Evolutionary conservation across 2,888 invertebrate genomes (phyloP).

Genomic region (Limnephilus auricula): DNA sequence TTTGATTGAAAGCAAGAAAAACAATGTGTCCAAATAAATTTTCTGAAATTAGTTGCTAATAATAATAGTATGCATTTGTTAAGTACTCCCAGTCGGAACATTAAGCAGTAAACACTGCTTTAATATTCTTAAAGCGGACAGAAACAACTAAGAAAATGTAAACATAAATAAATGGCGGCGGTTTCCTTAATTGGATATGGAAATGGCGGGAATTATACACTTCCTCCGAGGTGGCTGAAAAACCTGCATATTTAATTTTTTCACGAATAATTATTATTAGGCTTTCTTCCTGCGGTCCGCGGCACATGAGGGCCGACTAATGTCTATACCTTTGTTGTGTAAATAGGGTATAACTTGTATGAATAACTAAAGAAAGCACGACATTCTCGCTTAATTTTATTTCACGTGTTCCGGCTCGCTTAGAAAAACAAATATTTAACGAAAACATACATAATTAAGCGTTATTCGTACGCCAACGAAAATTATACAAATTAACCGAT

Average conservation of each 20-base stretch:
- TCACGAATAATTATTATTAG: constrained; percentile 30
- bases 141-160: constrained; percentile 42
- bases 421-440: neutral
- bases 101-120: constrained; percentile 28
- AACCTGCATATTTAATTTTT: constrained; percentile 22
- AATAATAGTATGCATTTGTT: neutral
- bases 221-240: constrained; percentile 23
- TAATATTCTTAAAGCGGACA: constrained; percentile 33
- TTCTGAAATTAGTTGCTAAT: neutral
- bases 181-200: constrained; percentile 50
- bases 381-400: constrained; percentile 42
- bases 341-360: constrained; percentile 12
- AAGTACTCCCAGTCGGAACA: neutral
- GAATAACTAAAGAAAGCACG: constrained; percentile 46
- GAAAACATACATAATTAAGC: neutral
- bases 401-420: constrained; percentile 37
- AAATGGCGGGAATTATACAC: constrained; percentile 44
- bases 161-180: constrained; percentile 42
- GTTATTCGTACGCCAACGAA: neutral
- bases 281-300: neutral
- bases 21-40: neutral
- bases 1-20: neutral
- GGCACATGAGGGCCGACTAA: constrained; percentile 4
- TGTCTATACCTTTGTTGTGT: constrained; percentile 30
- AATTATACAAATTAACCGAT: neutral